Evolutionary conservation across 2,888 invertebrate species (phyloP).

Genomic region (Hedya salicella): DNA sequence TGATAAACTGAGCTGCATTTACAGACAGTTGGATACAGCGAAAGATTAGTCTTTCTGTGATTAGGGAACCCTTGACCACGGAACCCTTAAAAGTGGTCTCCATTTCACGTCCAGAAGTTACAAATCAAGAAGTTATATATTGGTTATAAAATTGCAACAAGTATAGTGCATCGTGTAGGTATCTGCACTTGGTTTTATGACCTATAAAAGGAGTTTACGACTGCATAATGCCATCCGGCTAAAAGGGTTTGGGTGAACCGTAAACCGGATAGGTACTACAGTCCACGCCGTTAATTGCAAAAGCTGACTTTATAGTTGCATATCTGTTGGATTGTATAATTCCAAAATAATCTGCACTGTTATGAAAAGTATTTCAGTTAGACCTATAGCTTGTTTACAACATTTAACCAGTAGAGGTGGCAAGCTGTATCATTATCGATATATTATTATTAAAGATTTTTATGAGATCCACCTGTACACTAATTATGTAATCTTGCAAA

Average conservation of each 20-base stretch:
- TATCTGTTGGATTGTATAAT: slow-evolving; percentile 35
- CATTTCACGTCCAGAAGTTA: slow-evolving; percentile 67
- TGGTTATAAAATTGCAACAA: slow-evolving; percentile 84
- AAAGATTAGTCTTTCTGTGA: no score
- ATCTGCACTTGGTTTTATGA: slow-evolving; percentile 83
- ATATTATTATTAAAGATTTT: no score
- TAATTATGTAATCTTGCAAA: no score
- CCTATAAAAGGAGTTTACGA: slow-evolving; percentile 79
- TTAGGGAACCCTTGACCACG: no score
- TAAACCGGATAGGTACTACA: slow-evolving; percentile 55
- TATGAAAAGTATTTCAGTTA: background rate
- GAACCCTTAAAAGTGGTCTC: slow-evolving; percentile 31
- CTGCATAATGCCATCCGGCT: slow-evolving; percentile 81
- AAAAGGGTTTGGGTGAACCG: slow-evolving; percentile 76
- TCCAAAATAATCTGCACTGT: slow-evolving; percentile 14
- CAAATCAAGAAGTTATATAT: slow-evolving; percentile 84
- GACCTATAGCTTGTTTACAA: no score
- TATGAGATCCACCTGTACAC: no score
- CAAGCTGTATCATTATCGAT: no score
- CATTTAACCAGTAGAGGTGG: no score
- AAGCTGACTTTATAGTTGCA: slow-evolving; percentile 54
- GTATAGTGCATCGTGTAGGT: slow-evolving; percentile 72
- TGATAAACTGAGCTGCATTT: no score
- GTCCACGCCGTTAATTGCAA: slow-evolving; percentile 70
- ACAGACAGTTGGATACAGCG: no score